Evolutionary conservation across 2,888 invertebrate genomes (phyloP).

Genomic region (Scrobipalpa atriplicella): DNA sequence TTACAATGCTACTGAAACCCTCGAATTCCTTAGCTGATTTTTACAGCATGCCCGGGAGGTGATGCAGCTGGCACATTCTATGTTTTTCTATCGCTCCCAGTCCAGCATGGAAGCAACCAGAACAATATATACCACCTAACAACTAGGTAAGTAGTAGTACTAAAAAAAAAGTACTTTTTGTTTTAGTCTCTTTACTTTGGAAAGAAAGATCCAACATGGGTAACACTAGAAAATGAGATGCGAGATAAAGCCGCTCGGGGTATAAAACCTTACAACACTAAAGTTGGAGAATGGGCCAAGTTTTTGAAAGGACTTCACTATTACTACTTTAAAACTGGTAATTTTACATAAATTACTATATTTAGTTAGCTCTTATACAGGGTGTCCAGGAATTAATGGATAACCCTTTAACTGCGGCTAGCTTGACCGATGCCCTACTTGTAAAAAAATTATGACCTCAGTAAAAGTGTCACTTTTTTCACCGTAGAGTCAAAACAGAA

Average conservation of each 20-base stretch:
- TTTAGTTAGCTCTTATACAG: background rate
- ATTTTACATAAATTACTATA: background rate
- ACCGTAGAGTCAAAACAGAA: background rate
- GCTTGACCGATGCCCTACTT: too few relatives aligned
- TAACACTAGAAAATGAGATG: slow-evolving; percentile 71
- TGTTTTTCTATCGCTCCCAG: too few relatives aligned
- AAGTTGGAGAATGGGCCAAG: slow-evolving; percentile 68
- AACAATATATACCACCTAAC: background rate
- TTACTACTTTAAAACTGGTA: slow-evolving; percentile 38
- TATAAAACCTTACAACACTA: slow-evolving; percentile 67
- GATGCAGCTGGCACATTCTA: too few relatives aligned
- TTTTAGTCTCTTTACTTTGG: background rate
- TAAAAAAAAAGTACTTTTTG: background rate
- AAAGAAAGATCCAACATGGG: slow-evolving; percentile 67
- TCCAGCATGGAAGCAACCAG: too few relatives aligned
- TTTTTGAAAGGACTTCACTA: slow-evolving; percentile 58
- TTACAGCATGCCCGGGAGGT: too few relatives aligned
- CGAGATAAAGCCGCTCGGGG: slow-evolving; percentile 49
- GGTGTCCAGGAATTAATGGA: too few relatives aligned
- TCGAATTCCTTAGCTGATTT: too few relatives aligned
- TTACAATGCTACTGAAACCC: too few relatives aligned
- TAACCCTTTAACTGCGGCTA: too few relatives aligned
- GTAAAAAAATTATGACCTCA: too few relatives aligned
- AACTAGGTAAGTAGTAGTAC: background rate
- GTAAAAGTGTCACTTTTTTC: background rate